Evolutionary conservation across 2,888 invertebrate species (phyloP).

Genomic region (Carpatolechia fugitivella): DNA sequence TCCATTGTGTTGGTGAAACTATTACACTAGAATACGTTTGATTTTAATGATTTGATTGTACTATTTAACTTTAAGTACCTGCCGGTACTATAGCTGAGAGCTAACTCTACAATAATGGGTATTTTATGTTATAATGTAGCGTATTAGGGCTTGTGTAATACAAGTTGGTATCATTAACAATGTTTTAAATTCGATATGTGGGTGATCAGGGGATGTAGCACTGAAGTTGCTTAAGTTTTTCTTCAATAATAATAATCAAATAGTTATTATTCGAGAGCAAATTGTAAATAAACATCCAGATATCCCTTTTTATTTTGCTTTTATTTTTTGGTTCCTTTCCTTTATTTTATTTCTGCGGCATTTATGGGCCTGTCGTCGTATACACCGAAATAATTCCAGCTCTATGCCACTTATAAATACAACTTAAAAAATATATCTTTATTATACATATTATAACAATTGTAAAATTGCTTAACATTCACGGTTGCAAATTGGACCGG

Average conservation of each 20-base stretch:
- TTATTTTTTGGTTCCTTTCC: constrained; percentile 50
- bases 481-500: no score
- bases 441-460: no score
- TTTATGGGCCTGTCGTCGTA: neutral
- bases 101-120: constrained; percentile 66
- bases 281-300: constrained; percentile 78
- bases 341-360: constrained; percentile 19
- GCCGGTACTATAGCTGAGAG: constrained; percentile 47
- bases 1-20: constrained; percentile 49
- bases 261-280: constrained; percentile 73
- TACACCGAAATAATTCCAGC: no score
- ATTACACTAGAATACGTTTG: constrained; percentile 40
- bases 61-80: constrained; percentile 41
- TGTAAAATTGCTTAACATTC: no score
- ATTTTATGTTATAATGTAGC: constrained; percentile 68
- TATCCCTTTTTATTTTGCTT: constrained; percentile 75
- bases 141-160: constrained; percentile 54
- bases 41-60: constrained; percentile 41
- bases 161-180: constrained; percentile 57
- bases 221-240: constrained; percentile 67
- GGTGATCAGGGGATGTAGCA: constrained; percentile 67
- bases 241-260: constrained; percentile 71
- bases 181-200: constrained; percentile 66
- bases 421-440: no score
- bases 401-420: no score